Evolutionary conservation across 2,888 invertebrate genomes (phyloP), one percentile per base, ranked within the genome.

Genomic region (Tribolium freemani): DNA sequence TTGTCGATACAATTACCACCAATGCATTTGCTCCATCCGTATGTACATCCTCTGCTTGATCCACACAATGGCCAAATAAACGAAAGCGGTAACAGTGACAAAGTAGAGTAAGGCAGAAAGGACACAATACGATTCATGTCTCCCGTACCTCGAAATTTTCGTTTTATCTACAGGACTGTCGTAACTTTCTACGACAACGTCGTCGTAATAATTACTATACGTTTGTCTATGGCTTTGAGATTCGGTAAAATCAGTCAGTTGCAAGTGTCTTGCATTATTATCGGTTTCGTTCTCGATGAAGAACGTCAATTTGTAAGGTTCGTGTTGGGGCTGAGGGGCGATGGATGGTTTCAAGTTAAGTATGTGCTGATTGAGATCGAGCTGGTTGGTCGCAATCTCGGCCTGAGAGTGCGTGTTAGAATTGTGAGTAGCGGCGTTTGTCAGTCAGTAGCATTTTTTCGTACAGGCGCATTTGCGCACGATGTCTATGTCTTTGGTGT

Each of bases 391-490:
- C 70, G 48, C 73, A 66, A 60, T 58, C 73, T 70, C 69, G 26
- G 16, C 63, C 57, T 69, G 72, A 73, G 76, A 64, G 75, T 78
- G 78, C 71, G 78, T 80, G 84, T 86, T 84, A 85, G 86, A 86
- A 85, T 83, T 86, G 86, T 86, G 86, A 85, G 87, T 88, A 90
- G 90, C 89, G 89, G 89, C 90, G 87, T 89, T 86, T 88, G 87
- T 88, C 89, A 90, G 90, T 90, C 90, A 92, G 90, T 93, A 92
- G 88, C 96, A 96, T 89, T 96, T 96, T 88, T 95, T 95, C 81
- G 94, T 93, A 90, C 98, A 98, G 79, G 96, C 95, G 88, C 98
- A 98, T 87, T 97, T 97, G 86, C 97, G 93, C 85, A 98, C 96
- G 86, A 98, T 95, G 84, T 98, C 97, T 84, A 98, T 93, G 85